Base-by-base conservation (phyloP, 2,113 vertebrate species). In the Cettia cetti region DNA sequence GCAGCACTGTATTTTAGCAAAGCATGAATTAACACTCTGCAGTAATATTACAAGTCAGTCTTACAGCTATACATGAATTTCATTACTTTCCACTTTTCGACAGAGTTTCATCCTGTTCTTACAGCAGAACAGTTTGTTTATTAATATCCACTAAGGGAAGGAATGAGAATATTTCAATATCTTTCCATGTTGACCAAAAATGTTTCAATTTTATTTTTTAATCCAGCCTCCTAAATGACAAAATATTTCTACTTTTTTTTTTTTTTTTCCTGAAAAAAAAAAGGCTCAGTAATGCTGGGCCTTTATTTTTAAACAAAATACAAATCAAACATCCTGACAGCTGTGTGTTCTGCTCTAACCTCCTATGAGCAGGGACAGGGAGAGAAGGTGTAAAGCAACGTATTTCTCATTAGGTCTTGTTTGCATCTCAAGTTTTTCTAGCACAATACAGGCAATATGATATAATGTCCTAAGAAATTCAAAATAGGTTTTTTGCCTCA, bases 11-110 rank as follows among this genome's bases (percentile, higher is more conserved):
- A 69, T 78, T 92, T 94, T 75, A 90, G 71, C 63, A 86, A 94
- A 82, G 47, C 60, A 60, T 53, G 31, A 88, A 83, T 93, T 96
- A 86, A 78, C 31, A 60, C 26, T 92, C 35, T 28, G 21, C n/a
- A 52, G 40, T n/a, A 53, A 50, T 76, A 83, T 71, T 83, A n/a
- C 27, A 83, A 82, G 45, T 86, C 47, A 78, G 27, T 68, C 60
- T 56, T 86, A 37, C 24, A 82, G 23, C 88, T 94, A 65, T 84
- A 85, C 24, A 78, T 90, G 18, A 82, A 95, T 92, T 93, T 72
- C n/a, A 72, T 93, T 90, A 82, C 5, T 76, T 95, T 79, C 3
- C 8, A 71, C 33, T 49, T 72, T 85, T 61, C 0, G 1, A 37
- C 39, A 86, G 13, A 50, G 84, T 71, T 84, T 82, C 0, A 1